Evolutionary conservation across 1,140 invertebrate genomes (phyloP).

Genomic region (Sminthurinus signatus): DNA sequence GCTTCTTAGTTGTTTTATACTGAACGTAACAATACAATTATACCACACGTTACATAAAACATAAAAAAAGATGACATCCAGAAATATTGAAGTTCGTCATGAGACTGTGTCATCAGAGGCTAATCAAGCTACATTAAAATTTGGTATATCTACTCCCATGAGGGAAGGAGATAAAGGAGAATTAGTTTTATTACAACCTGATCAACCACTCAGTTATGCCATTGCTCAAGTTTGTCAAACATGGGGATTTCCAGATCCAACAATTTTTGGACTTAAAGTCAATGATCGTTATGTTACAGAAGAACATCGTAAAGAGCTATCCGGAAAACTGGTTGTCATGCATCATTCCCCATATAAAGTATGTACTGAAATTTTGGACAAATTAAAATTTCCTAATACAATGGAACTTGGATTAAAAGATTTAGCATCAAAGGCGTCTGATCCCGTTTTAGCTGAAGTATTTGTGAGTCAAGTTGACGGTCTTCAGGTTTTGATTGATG

Average conservation of each 20-base stretch:
- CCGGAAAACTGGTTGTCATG: slow-evolving; percentile 33
- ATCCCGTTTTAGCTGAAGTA: slow-evolving; percentile 29
- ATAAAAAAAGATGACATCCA: too few species aligned
- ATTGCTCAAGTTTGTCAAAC: slow-evolving; percentile 21
- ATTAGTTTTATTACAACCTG: slow-evolving; percentile 17
- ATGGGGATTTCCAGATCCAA: slow-evolving; percentile 35
- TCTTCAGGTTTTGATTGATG: slow-evolving; percentile 23
- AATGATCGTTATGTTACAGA: slow-evolving; percentile 35
- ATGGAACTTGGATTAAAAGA: slow-evolving; percentile 24
- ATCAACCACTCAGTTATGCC: slow-evolving; percentile 24
- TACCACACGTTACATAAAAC: too few species aligned
- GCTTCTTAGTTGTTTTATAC: too few species aligned
- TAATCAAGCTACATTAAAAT: too few species aligned
- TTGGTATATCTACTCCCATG: slow-evolving; percentile 24
- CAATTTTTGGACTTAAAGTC: slow-evolving; percentile 30
- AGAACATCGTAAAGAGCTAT: slow-evolving; percentile 27
- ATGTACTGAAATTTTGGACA: slow-evolving; percentile 28
- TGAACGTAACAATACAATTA: too few species aligned
- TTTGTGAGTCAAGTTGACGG: slow-evolving; percentile 28
- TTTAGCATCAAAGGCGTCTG: slow-evolving; percentile 22
- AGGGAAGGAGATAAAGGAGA: slow-evolving; percentile 29
- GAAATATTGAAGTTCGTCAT: too few species aligned
- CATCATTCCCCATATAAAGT: slow-evolving; percentile 27
- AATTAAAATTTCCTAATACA: slow-evolving; percentile 23
- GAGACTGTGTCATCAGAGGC: too few species aligned